phyloP scores from a whole-genome alignment of 2,797 vertebrate species.

The Halcyon leucocephala region DNA sequence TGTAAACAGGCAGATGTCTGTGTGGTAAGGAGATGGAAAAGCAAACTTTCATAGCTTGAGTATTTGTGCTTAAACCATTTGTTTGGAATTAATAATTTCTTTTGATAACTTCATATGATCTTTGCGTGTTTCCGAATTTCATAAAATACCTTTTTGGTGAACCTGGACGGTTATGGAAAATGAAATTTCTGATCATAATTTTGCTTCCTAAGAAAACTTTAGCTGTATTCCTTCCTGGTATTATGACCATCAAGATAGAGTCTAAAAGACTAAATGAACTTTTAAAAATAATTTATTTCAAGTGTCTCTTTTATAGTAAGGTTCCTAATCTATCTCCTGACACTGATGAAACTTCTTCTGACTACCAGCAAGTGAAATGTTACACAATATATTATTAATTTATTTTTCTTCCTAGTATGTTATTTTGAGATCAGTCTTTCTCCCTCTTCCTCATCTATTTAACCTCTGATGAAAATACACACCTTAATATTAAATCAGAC shows the following conservation, averaged over 20 bases:
- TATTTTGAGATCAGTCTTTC: neutral
- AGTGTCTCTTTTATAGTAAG: neutral
- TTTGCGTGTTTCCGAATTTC: neutral
- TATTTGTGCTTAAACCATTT: neutral
- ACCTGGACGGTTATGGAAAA: neutral
- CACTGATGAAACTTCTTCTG: neutral
- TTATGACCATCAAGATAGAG: neutral
- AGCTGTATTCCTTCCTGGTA: neutral
- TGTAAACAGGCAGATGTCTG: slow-evolving; percentile 98
- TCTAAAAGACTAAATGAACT: neutral
- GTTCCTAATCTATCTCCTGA: neutral
- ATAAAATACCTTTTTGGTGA: neutral
- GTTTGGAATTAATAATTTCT: neutral
- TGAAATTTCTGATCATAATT: neutral
- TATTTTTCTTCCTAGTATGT: neutral
- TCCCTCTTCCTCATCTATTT: neutral
- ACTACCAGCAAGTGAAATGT: neutral
- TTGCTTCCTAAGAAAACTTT: neutral
- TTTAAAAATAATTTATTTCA: neutral
- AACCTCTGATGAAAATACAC: neutral
- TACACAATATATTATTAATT: neutral
- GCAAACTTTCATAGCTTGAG: neutral
- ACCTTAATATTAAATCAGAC: neutral
- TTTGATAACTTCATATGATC: neutral
- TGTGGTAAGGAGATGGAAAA: slow-evolving; percentile 87